Percentiles rank a stretch among this genome's conserved stretches.
Conservation (phyloP, 2,113 vertebrate species). For the Corvus hawaiiensis region DNA sequence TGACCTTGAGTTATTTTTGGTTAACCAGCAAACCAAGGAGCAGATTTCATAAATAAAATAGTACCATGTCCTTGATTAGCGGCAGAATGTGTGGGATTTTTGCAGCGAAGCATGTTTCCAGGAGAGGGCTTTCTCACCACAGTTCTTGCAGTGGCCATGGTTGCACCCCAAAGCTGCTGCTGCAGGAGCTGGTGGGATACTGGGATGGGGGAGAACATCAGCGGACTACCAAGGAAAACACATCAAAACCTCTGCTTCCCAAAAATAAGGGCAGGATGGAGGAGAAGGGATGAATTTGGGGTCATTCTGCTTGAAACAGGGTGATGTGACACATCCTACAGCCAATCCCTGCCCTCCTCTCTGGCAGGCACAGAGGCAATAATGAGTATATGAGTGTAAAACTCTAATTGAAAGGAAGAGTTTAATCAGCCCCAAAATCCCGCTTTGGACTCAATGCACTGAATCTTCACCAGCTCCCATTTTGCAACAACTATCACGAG, state of each 20-base stretch:
- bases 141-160: fast-evolving
- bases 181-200: not conserved
- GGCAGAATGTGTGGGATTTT: not conserved
- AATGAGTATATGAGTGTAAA: not conserved
- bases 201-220: fast-evolving
- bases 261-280: not conserved
- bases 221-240: not conserved
- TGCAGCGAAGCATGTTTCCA: not conserved
- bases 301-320: not conserved
- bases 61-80: not conserved
- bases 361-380: fast-evolving
- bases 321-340: not conserved
- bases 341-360: fast-evolving
- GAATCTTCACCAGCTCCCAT: not conserved
- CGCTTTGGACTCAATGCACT: fast-evolving
- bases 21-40: not conserved
- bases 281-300: not conserved
- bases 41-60: not conserved
- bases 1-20: not conserved
- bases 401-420: not conserved
- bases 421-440: not conserved
- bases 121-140: not conserved
- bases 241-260: not conserved
- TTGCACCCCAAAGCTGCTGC: not conserved
- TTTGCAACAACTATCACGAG: fast-evolving